Conservation (phyloP, 2,888 invertebrate species). For the Vannuccia rotundouncinata region DNA sequence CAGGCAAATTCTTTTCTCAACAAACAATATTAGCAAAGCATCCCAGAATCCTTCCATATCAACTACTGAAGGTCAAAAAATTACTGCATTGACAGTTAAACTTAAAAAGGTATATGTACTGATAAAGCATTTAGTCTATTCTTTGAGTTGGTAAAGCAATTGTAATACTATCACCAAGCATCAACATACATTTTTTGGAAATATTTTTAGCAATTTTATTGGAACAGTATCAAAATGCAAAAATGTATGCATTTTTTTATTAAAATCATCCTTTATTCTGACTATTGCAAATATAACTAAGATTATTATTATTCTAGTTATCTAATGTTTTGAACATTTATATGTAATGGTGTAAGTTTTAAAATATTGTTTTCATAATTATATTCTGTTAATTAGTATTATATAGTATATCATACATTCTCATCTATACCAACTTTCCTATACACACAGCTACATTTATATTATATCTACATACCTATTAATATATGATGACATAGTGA, state of each 20-base stretch:
- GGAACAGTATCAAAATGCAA: not conserved
- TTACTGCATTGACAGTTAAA: conserved; percentile 21
- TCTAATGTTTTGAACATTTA: not conserved
- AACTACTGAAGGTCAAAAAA: conserved; percentile 22
- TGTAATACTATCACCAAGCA: not conserved
- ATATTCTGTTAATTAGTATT: not conserved
- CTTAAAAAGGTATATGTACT: not conserved
- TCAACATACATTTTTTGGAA: not conserved
- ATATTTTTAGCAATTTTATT: not conserved
- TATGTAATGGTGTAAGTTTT: not conserved
- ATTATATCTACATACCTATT: not conserved
- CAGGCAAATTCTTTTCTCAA: no score
- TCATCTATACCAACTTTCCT: not conserved
- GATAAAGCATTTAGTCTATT: conserved; percentile 17
- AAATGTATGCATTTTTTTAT: no score
- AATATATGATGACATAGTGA: not conserved
- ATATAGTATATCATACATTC: no score
- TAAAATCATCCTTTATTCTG: not conserved
- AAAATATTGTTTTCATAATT: not conserved
- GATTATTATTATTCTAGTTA: not conserved
- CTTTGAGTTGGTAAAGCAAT: conserved; percentile 13
- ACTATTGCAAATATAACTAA: not conserved
- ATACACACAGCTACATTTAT: not conserved
- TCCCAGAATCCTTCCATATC: no score
- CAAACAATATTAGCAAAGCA: conserved; percentile 13